Conservation (phyloP, 2,888 invertebrate genomes). For the Oscheius sp. region DNA sequence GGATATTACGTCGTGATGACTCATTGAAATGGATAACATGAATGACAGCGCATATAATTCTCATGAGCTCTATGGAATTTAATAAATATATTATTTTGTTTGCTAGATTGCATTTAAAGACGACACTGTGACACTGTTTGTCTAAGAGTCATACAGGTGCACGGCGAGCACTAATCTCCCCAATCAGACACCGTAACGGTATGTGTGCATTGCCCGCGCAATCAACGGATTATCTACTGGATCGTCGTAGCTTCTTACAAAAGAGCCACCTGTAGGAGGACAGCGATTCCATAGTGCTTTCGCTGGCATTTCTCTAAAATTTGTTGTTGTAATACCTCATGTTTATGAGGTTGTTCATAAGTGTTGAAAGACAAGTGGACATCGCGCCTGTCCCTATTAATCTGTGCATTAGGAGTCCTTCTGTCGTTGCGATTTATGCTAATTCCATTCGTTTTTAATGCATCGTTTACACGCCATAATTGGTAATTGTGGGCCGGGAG, state of each 20-base stretch:
- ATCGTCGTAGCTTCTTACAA: constrained; percentile 23
- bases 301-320: constrained; percentile 8
- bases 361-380: constrained; percentile 17
- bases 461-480: constrained; percentile 37
- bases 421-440: constrained; percentile 37
- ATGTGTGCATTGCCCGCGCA: constrained; percentile 34
- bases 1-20: too few species aligned
- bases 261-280: constrained; percentile 19
- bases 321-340: not conserved
- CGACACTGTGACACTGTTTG: constrained; percentile 23
- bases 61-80: too few species aligned
- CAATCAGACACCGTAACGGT: constrained; percentile 34
- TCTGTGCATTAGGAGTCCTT: constrained; percentile 36
- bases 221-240: constrained; percentile 29
- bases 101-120: constrained; percentile 10
- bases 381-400: constrained; percentile 35
- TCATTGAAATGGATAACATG: too few species aligned
- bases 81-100: not conserved
- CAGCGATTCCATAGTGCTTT: not conserved
- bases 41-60: too few species aligned
- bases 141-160: constrained; percentile 33
- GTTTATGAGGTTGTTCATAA: constrained; percentile 12
- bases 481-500: constrained; percentile 35
- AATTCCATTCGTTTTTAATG: constrained; percentile 38
- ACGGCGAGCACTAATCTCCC: constrained; percentile 32